Evolutionary conservation across 30 jellyfish, hydroid and myxozoan species (phyloP).

Genomic region (Phacellophora camtschatica): DNA sequence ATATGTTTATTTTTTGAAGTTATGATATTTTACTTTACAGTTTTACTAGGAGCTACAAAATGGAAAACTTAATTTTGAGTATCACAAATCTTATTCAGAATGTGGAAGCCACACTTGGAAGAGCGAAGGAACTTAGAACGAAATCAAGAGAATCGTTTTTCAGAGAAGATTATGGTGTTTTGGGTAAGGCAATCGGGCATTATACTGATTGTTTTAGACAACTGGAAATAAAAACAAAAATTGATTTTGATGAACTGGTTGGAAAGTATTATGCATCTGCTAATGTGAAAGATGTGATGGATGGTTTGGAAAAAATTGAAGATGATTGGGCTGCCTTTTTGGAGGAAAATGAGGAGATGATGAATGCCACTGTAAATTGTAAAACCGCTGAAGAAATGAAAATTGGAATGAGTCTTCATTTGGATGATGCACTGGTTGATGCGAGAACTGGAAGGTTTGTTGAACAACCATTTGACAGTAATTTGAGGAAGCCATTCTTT

Average conservation of each 20-base stretch:
- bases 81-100: not conserved
- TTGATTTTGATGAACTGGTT: conserved; percentile 13
- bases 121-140: conserved; percentile 9
- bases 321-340: conserved; percentile 59
- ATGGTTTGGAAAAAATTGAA: conserved; percentile 11
- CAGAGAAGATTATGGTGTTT: not conserved
- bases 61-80: not conserved
- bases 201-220: conserved; percentile 42
- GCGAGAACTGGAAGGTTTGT: conserved; percentile 53
- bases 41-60: no score
- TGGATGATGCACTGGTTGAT: conserved; percentile 9
- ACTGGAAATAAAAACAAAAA: conserved; percentile 14
- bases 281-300: conserved; percentile 24
- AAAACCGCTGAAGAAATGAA: not conserved
- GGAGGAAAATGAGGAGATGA: conserved; percentile 8
- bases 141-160: conserved; percentile 1
- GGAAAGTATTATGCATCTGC: not conserved
- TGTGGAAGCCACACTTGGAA: conserved; percentile 4
- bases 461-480: no score
- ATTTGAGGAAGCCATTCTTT: no score
- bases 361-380: not conserved
- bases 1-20: no score
- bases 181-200: conserved; percentile 38
- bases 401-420: conserved; percentile 5
- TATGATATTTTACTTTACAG: no score